Evolutionary conservation across 2,797 vertebrate species (phyloP).

Genomic region (Nannoperca obscura): DNA sequence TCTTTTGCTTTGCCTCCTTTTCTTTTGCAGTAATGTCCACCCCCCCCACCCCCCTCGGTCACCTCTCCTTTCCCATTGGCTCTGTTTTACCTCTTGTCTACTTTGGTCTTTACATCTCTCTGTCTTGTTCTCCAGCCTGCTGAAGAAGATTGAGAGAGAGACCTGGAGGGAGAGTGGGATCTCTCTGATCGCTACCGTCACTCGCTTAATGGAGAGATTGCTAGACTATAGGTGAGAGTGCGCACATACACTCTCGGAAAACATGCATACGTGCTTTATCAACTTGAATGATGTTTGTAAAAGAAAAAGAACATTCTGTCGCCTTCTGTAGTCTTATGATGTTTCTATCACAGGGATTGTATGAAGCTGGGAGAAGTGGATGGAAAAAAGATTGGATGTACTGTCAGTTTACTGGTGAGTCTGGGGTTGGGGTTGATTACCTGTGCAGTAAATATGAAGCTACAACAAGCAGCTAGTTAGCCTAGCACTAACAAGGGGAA

Average conservation of each 20-base stretch:
- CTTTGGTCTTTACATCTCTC: slow-evolving; percentile 42
- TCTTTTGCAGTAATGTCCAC: slow-evolving; percentile 47
- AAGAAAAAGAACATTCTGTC: no score
- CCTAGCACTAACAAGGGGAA: no score
- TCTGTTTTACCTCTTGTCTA: slow-evolving; percentile 6
- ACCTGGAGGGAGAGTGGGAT: slow-evolving; percentile 99
- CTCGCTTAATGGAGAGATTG: slow-evolving; percentile 97
- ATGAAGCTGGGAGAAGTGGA: slow-evolving; percentile 99
- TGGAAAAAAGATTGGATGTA: slow-evolving; percentile 99
- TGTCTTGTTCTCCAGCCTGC: slow-evolving; percentile 84
- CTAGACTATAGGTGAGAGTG: slow-evolving; percentile 93
- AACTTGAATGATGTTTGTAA: not conserved
- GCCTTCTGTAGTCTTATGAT: not conserved
- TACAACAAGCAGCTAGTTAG: no score
- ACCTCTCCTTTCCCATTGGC: slow-evolving; percentile 31
- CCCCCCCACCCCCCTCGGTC: slow-evolving; percentile 9
- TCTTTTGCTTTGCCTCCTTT: slow-evolving; percentile 58
- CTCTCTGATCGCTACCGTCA: slow-evolving; percentile 97
- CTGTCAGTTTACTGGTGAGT: slow-evolving; percentile 95
- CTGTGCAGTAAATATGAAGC: no score
- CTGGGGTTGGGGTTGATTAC: not conserved
- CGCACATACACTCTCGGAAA: not conserved
- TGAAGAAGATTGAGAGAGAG: slow-evolving; percentile 99
- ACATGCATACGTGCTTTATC: not conserved
- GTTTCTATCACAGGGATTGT: slow-evolving; percentile 89